Evolutionary conservation across 37 sponge, comb jelly and placozoan genomes (phyloP), one percentile per base, ranked within the genome.

Genomic region (Chondrilla cf. caribensis): DNA sequence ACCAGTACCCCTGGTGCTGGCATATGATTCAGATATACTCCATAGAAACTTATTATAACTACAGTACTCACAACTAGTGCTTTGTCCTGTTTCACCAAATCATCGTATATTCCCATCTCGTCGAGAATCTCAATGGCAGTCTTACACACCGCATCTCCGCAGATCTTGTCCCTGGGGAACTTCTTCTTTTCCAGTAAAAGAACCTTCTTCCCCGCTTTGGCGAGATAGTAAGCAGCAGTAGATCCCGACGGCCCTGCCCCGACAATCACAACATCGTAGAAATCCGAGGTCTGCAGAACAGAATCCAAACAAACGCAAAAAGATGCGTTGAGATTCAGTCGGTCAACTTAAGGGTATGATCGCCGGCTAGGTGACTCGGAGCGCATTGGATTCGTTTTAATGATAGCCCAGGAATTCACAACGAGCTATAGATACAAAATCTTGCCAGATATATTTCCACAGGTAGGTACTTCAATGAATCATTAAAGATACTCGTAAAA

Each of bases 111-210:
- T 22, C 85, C 85, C 89, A 89, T 89, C 15, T 89, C 89, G 39
- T 57, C 38, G 28, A 89, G 43, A 8, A 89, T 89, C 58, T 89
- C 89, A 64, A 89, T 89, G 35, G 66, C 85, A 38, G 85, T 84
- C 32, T 89, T 89, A 35, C 76, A 73, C 21, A 89, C 40, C n/a
- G 89, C 89, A 44, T 89, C 89, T 58, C 89, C 89, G 39, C 89
- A 89, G 51, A 77, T 68, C 85, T 89, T 89, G 60, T 89, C 89
- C 6, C 89, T 81, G 6, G 89, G 89, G 43, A 89, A 89, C 42
- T 47, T 58, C 41, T 84, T 85, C 82, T 89, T 89, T 64, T 89
- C 89, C 55, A 89, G 68, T 21, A 85, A 39, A 0, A 85, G 59
- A 1, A 89, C 82, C 58, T 84, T 89, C 57, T 81, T 40, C 0